phyloP scores from a whole-genome alignment of 2,888 invertebrate genomes.

The Hyalella azteca region DNA sequence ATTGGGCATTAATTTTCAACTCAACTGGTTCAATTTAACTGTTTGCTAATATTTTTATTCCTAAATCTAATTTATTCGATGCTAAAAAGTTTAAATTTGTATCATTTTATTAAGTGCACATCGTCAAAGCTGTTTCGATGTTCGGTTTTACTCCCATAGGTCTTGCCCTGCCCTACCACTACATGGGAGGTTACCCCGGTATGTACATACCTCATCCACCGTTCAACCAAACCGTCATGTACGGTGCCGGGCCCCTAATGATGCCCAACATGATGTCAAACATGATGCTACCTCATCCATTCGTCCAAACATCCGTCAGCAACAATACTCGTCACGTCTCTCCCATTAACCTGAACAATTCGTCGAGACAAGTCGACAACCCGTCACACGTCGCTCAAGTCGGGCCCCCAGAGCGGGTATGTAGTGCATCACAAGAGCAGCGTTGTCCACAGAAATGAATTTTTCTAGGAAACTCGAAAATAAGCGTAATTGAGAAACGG shows the following conservation, averaged over 20 bases:
- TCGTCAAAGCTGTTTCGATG: too few species aligned
- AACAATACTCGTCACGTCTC: background rate
- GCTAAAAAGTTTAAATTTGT: too few species aligned
- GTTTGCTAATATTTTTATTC: too few species aligned
- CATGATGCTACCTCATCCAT: constrained; percentile 19
- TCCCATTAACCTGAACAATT: background rate
- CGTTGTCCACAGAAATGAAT: too few species aligned
- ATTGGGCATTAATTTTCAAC: too few species aligned
- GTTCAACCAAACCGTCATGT: constrained; percentile 1
- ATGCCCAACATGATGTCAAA: constrained; percentile 10
- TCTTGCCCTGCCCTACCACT: constrained; percentile 33
- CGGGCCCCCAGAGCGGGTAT: background rate
- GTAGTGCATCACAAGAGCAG: background rate
- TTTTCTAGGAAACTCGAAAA: too few species aligned
- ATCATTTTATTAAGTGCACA: too few species aligned
- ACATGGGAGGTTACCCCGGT: constrained; percentile 31
- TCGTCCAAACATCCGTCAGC: background rate
- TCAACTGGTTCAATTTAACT: too few species aligned
- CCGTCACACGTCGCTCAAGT: constrained; percentile 12
- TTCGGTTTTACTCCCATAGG: background rate
- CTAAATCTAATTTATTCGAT: too few species aligned
- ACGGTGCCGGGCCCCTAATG: constrained; percentile 9
- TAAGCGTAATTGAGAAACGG: too few species aligned
- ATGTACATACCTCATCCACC: constrained; percentile 29
- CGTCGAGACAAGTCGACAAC: background rate